Evolutionary conservation across 2,797 vertebrate genomes (phyloP), one percentile per base, ranked within the genome.

Genomic region (Sebastes minor): DNA sequence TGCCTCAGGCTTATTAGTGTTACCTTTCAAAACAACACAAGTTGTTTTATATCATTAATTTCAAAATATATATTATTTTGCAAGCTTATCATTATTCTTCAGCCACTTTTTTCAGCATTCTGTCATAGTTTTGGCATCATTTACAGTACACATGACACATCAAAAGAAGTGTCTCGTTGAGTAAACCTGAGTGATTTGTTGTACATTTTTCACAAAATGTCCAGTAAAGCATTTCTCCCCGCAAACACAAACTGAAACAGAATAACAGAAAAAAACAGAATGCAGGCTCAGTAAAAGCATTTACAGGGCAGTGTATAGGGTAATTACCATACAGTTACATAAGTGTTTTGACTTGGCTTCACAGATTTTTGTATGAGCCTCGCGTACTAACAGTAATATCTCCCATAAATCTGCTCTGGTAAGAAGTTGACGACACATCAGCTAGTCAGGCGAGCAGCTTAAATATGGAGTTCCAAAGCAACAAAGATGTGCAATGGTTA

Each of bases 401-500:
- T 49, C 13, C 23, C 52, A 32, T n/a, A 38, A 35, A 53, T 71
- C n/a, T 22, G 63, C 62, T 55, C 49, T 55, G 62, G 14, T 71
- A 28, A 61, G 65, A 42, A 23, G 25, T 8, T 56, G 28, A 38
- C 32, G 14, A 52, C 8, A n/a, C 52, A 60, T 53, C 52, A 42
- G 23, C 4, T 4, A 38, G n/a, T 76, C 30, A 64, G 52, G 23
- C 52, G 30, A 60, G 42, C 12, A 61, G 20, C 46, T 72, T 77
- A 68, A 71, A 67, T 75, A 59, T 46, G 52, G 33, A 67, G 12
- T 55, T 62, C 18, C 27, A 52, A 67, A 77, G 75, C 62, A 68
- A 77, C 67, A 65, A 53, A 46, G 14, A 72, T n/a, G 6, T 32
- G 63, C 33, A 13, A 12, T 62, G 20, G 33, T 74, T 80, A 79